Conservation (phyloP, 2,113 vertebrate genomes). For the Promerops cafer region DNA sequence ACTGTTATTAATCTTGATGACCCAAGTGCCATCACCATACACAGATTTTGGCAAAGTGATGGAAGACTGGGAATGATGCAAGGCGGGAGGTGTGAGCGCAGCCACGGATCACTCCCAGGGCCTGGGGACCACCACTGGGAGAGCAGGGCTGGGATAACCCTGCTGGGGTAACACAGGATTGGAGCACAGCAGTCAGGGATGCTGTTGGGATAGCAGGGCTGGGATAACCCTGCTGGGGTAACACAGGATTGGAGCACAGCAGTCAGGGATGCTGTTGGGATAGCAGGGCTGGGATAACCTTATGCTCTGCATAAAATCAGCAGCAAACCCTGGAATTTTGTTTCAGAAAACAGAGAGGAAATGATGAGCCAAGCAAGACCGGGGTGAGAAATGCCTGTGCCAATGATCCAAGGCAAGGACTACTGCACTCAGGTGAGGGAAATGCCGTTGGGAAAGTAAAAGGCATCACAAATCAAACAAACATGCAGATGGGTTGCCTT, state of each 20-base stretch:
- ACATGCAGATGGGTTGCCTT: not conserved
- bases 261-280: not conserved
- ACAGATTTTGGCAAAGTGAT: not conserved
- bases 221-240: not conserved
- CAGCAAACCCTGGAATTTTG: not conserved
- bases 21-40: not conserved
- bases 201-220: not conserved
- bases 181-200: accelerated
- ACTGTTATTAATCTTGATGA: conserved; percentile 7
- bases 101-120: not conserved
- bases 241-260: accelerated
- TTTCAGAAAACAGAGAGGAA: not conserved
- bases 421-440: accelerated
- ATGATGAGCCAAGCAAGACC: not conserved
- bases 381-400: not conserved
- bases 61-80: accelerated
- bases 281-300: accelerated
- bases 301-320: not conserved
- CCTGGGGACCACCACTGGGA: not conserved
- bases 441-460: accelerated
- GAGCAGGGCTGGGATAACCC: not conserved
- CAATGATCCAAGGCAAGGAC: not conserved
- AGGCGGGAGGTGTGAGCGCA: accelerated
- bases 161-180: not conserved
- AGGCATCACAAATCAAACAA: not conserved